Evolutionary conservation across 1,140 invertebrate genomes (phyloP).

Genomic region (Drosophila orosa): DNA sequence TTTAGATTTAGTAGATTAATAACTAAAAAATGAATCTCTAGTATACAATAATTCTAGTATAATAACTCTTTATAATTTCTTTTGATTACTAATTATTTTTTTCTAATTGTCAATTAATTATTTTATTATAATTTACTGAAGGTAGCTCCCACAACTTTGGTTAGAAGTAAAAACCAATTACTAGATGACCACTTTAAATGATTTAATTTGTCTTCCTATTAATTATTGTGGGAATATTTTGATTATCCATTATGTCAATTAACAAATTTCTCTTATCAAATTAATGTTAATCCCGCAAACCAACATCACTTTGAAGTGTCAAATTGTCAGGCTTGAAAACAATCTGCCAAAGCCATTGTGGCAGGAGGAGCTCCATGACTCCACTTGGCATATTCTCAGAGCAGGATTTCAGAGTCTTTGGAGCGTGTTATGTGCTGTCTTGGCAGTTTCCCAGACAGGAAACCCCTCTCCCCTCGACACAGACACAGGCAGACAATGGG

Average conservation of each 20-base stretch:
- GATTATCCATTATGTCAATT: not conserved
- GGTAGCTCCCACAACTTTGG: too few species aligned
- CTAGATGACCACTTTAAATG: not conserved
- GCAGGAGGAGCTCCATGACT: too few species aligned
- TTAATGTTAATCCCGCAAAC: conserved; percentile 1
- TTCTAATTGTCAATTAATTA: not conserved
- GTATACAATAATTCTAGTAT: too few species aligned
- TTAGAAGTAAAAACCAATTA: too few species aligned
- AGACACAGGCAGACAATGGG: conserved; percentile 27
- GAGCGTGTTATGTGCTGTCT: conserved; percentile 44
- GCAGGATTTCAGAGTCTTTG: not conserved
- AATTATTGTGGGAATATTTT: too few species aligned
- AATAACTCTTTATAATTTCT: too few species aligned
- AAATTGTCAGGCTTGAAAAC: conserved; percentile 18
- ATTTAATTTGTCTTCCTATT: not conserved
- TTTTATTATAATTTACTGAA: not conserved
- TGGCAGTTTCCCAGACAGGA: conserved; percentile 47
- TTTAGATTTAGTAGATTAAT: too few species aligned
- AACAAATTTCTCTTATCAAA: not conserved
- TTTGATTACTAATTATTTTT: too few species aligned
- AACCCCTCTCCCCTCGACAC: not conserved
- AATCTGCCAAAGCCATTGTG: conserved; percentile 18
- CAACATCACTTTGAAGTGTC: conserved; percentile 33
- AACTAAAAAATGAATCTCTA: too few species aligned
- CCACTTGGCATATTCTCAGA: conserved; percentile 1